phyloP scores from a whole-genome alignment of 1,140 invertebrate species.

The Camponotus pennsylvanicus region DNA sequence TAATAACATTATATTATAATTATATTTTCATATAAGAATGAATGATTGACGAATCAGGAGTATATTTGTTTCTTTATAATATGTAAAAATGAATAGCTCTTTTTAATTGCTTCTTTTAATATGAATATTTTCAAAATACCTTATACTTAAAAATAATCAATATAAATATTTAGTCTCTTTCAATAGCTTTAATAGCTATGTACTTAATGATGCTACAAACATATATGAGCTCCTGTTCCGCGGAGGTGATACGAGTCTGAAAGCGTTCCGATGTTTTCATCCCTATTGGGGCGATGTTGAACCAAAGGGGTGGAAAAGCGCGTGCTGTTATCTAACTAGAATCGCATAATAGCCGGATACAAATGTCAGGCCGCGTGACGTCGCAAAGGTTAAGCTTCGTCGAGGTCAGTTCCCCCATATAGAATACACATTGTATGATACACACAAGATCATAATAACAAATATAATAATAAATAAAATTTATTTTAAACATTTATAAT shows the following conservation, averaged over 20 bases:
- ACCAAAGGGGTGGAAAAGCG: slow-evolving; percentile 21
- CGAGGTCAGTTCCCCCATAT: slow-evolving; percentile 71
- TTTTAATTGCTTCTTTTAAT: neutral
- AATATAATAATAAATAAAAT: neutral
- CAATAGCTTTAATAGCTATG: neutral
- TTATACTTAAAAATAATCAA: neutral
- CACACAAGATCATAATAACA: neutral
- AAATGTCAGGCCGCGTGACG: slow-evolving; percentile 82
- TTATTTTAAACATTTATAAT: neutral
- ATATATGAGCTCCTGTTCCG: slow-evolving; percentile 80
- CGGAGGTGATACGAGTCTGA: slow-evolving; percentile 79
- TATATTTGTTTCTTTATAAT: neutral
- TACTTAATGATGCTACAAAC: slow-evolving; percentile 11
- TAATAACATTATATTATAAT: slow-evolving; percentile 12
- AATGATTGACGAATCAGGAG: neutral
- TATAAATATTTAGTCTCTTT: neutral
- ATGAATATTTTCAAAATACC: neutral
- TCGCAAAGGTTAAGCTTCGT: slow-evolving; percentile 82
- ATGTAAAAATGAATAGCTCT: neutral
- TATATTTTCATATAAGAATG: neutral
- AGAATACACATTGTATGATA: neutral
- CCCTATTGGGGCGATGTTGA: slow-evolving; percentile 65
- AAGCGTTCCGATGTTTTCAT: slow-evolving; percentile 80
- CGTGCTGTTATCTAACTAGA: slow-evolving; percentile 54
- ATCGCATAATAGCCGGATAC: slow-evolving; percentile 80